These are phyloP conservation scores for Darevskia mixta DNA, from an alignment of 2,797 vertebrate genomes.

Conservation along the genomic window DNA sequence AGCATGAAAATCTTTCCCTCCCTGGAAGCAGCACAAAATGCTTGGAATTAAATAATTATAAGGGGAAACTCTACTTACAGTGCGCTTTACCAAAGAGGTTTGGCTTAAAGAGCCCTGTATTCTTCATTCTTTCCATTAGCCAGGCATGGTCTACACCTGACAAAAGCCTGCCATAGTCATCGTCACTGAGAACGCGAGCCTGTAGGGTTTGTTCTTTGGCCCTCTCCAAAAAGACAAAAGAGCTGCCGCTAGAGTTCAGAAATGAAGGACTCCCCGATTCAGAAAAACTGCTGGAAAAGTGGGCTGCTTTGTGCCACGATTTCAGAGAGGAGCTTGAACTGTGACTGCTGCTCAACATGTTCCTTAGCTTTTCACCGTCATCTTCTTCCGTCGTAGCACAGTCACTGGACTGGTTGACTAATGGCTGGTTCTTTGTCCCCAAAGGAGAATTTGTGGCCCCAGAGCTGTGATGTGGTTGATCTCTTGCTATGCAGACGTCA, in stretches of 20 bases:
- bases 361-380: slow-evolving; percentile 38
- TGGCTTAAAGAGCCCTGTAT: slow-evolving; percentile 81
- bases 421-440: rapidly evolving
- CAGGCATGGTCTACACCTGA: slow-evolving; percentile 88
- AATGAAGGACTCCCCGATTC: slow-evolving; percentile 28
- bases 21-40: neutral
- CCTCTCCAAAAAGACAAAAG: slow-evolving; percentile 47
- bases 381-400: slow-evolving; percentile 74
- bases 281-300: slow-evolving; percentile 54
- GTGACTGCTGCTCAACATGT: slow-evolving; percentile 33
- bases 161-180: slow-evolving; percentile 86
- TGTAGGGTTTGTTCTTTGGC: slow-evolving; percentile 44
- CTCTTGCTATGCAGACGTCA: rapidly evolving
- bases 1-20: neutral
- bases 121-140: slow-evolving; percentile 83
- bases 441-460: neutral
- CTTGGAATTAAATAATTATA: neutral
- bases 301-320: slow-evolving; percentile 42
- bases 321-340: slow-evolving; percentile 54
- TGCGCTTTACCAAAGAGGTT: slow-evolving; percentile 73
- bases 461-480: neutral
- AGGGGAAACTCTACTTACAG: slow-evolving; percentile 80
- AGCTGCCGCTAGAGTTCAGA: slow-evolving; percentile 57
- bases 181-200: slow-evolving; percentile 76
- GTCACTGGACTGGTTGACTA: slow-evolving; percentile 4